Evolutionary conservation across 2,113 vertebrate genomes (phyloP), one percentile per base, ranked within the genome.

Genomic region (Thunnus thynnus): DNA sequence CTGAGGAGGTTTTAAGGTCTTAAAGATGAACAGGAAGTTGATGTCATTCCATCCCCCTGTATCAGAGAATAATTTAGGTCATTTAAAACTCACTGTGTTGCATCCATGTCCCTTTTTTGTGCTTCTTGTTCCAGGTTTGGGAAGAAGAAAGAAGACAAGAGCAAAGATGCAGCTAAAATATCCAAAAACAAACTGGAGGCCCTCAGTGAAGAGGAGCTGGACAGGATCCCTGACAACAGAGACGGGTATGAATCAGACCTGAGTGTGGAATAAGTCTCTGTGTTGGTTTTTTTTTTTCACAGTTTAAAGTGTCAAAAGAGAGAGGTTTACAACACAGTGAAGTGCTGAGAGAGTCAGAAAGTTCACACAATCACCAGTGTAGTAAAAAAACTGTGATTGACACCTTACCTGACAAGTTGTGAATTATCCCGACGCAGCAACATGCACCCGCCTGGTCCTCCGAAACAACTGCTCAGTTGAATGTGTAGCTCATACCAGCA

Each of bases 91-190:
- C 7, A 65, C 14, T 12, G 3, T 52, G 27, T 18, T 67, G 16
- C 18, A 2, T 68, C 3, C 54, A 20, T 73, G 16, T 62, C 1
- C 51, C 18, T 47, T 25, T 58, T 17, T 87, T 44, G 9, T 61
- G 36, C 7, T 7, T 41, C 36, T 9, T 9, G 6, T 41, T 41
- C 64, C 87, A 99, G 98, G 90, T 99, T 99, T 86, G 97, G 97
- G 4, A 98, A 96, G 93, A 99, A 97, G 91, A 98, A 97, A 87
- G 97, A 94, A 0, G 92, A 94, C 61, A 93, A 98, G 46, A 96
- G 94, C 54, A 97, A 96, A 90, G 95, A 95, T 3, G 95, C 96
- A 72, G 48, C 76, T 1, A 96, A 96, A 84, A 86, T 94, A 65
- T 95, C 95, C 25, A 98, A 96, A 78, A 94, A 68, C 22, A 94